Base-by-base conservation (phyloP, 1,140 invertebrate genomes). In the Triops longicaudatus region DNA sequence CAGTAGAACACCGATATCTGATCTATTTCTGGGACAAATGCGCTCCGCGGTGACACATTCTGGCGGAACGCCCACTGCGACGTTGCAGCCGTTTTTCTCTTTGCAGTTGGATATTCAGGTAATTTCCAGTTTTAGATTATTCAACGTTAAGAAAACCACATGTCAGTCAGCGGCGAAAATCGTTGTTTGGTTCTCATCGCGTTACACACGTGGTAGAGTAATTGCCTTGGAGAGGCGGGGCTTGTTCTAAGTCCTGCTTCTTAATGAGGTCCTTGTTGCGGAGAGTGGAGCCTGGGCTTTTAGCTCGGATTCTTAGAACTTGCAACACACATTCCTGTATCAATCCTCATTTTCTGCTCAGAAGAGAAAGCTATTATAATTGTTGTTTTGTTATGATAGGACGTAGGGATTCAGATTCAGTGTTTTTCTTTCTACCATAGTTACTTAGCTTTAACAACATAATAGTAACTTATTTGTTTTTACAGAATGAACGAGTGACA, bases 101-200 rank as follows among this genome's bases (percentile, higher is more conserved):
- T 85, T 98, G 14, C 94, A 95, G 83, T 87, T 98, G 43, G 96
- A 98, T 81, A 96, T 98, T 81, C 94, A 97, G 88, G 95, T 96
- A 84, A 83, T 63, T 4, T 3, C 1, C 0, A n/a, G 14, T 17
- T 63, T n/a, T n/a, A n/a, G n/a, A n/a, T n/a, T n/a, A n/a, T n/a
- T n/a, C n/a, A n/a, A n/a, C n/a, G n/a, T n/a, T n/a, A n/a, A n/a
- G n/a, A n/a, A n/a, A 50, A 44, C 77, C 72, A 74, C n/a, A 14
- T 73, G 72, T 63, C 43, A 73, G 76, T 63, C 72, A 78, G 50
- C 42, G 31, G 43, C 50, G 7, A 71, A 28, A 72, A 76, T 76
- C 17, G 41, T 27, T 7, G 28, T 37, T 26, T 77, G 22, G 26
- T 37, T 42, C 12, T 44, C 63, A 63, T 76, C 41, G 76, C 76